Base-by-base conservation (phyloP, 2,888 invertebrate genomes). In the Ochropacha duplaris region DNA sequence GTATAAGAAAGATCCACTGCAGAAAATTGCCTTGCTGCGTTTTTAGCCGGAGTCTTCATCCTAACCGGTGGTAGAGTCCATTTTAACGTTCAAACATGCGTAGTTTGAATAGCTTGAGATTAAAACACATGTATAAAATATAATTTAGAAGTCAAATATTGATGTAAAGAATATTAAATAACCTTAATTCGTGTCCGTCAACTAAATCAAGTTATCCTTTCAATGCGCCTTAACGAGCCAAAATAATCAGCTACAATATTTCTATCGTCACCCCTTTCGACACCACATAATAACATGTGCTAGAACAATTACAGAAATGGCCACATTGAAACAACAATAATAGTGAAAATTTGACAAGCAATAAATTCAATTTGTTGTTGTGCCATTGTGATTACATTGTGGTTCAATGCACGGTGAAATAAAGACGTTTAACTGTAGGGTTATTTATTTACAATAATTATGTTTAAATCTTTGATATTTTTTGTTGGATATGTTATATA, bases 321-420 rank as follows among this genome's bases (percentile, higher is more conserved):
- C 65, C 70, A 69, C 74, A 81, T 83, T 81, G 83, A 83, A 81
- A 84, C 84, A 73, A 85, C 78, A 72, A 75, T 69, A 68, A 72
- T 71, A 83, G 88, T 68, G 71, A 75, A 78, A 82, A 85, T 88
- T 86, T 90, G 88, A 89, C 90, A 90, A 84, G 86, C 83, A 81
- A 90, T 90, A 90, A 91, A 92, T 91, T 89, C 74, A 83, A 88
- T 90, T 88, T 83, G 69, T 74, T 79, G 75, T 72, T 64, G 78
- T 57, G 65, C 74, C 71, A 78, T 83, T 88, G 86, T 88, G 81
- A 83, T 72, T 12, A 0, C 73, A 79, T 81, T 76, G 74, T 61
- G 65, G 81, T 76, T 83, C 79, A 84, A 86, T 87, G 86, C 81
- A 70, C 79, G 76, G 78, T 84, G 83, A 86, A 87, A 90, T 88